phyloP scores from a whole-genome alignment of 2,113 vertebrate species.

The Oreocharis arfaki region DNA sequence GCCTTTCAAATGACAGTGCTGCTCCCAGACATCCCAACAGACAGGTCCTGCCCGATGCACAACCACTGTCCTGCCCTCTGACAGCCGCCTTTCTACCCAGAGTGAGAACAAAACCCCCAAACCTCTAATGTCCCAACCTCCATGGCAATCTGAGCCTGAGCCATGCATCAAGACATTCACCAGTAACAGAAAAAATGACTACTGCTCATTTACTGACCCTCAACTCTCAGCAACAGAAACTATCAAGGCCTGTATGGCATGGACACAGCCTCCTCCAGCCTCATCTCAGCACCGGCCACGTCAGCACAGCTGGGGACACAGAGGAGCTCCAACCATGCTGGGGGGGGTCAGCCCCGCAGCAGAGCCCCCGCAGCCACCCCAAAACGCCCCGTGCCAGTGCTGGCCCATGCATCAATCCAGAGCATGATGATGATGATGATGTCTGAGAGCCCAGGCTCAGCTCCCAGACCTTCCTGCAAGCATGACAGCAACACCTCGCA shows the following conservation, averaged over 20 bases:
- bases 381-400: rapidly evolving
- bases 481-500: neutral
- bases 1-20: neutral
- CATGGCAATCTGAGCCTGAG: neutral
- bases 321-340: neutral
- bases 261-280: neutral
- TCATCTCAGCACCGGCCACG: neutral
- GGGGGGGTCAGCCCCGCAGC: neutral
- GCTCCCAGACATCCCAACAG: neutral
- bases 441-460: neutral
- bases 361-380: neutral
- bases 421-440: neutral
- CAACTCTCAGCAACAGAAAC: neutral
- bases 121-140: neutral
- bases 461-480: neutral
- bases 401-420: neutral
- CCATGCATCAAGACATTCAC: neutral
- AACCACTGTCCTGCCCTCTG: neutral
- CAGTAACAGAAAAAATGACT: rapidly evolving
- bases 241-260: rapidly evolving
- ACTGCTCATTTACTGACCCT: neutral
- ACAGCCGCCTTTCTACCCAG: neutral
- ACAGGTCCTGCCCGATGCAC: neutral
- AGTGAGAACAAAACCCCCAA: neutral
- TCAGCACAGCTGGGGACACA: neutral